phyloP scores from a whole-genome alignment of 2,113 vertebrate genomes.

The Haliaeetus leucogaster region DNA sequence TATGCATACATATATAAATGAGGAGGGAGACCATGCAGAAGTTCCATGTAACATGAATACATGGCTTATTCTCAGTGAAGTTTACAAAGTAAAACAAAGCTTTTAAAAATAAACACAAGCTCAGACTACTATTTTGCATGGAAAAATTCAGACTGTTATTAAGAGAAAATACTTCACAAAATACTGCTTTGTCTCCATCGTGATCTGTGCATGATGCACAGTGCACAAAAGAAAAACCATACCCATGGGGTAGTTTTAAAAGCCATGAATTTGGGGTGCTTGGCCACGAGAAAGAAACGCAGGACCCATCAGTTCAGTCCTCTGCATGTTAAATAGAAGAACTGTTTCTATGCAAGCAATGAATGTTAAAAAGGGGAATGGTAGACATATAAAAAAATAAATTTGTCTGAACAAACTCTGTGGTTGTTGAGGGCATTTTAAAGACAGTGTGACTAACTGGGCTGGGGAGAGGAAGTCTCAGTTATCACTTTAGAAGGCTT shows the following conservation, averaged over 20 bases:
- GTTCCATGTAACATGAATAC: not conserved
- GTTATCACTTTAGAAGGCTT: not conserved
- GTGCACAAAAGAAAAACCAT: not conserved
- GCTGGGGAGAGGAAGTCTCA: not conserved
- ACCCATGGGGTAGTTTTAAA: not conserved
- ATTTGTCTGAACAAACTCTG: not conserved
- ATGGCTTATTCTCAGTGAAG: not conserved
- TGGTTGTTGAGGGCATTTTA: not conserved
- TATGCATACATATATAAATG: not conserved
- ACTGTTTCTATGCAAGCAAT: not conserved
- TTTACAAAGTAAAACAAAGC: not conserved
- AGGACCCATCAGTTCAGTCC: not conserved
- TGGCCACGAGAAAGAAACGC: not conserved
- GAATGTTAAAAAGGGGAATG: not conserved
- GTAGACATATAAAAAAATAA: not conserved
- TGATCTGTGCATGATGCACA: rapidly evolving
- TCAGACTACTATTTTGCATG: not conserved
- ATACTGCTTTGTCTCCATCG: not conserved
- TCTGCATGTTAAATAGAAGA: not conserved
- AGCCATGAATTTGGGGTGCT: not conserved
- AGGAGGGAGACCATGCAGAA: not conserved
- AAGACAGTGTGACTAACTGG: not conserved
- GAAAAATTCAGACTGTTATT: not conserved
- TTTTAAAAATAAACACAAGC: not conserved
- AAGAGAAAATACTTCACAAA: not conserved